phyloP scores from a whole-genome alignment of 2,113 vertebrate species.

The Ahaetulla prasina region DNA sequence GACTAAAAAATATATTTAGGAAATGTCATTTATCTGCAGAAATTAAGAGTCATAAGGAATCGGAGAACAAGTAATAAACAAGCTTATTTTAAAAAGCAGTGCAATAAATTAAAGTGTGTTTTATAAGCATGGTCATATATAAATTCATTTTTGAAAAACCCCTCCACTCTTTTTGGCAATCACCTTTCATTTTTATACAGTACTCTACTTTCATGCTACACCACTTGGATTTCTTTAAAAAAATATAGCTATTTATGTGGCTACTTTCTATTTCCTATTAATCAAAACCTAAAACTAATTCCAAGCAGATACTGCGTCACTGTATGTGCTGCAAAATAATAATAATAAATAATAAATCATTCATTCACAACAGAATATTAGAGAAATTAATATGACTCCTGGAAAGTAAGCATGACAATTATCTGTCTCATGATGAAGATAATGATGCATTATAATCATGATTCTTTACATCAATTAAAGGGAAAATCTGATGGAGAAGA shows the following conservation, averaged over 20 bases:
- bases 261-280: not conserved
- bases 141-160: slow-evolving; percentile 1
- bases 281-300: not conserved
- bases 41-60: slow-evolving; percentile 5
- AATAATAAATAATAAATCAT: not conserved
- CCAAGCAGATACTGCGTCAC: not conserved
- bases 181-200: not conserved
- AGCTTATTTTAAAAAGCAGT: not conserved
- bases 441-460: not conserved
- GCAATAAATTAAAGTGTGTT: not conserved
- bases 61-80: not conserved
- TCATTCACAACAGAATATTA: not conserved
- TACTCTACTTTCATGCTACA: not conserved
- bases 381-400: not conserved
- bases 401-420: not conserved
- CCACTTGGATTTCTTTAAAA: not conserved
- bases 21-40: slow-evolving; percentile 14
- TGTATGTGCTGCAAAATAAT: not conserved
- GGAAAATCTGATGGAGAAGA: not conserved
- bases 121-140: not conserved
- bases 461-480: not conserved
- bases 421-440: not conserved
- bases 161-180: not conserved
- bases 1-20: not conserved
- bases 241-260: not conserved